Evolutionary conservation across 2,888 invertebrate genomes (phyloP), one percentile per base, ranked within the genome.

Genomic region (Netelia fuscicornis): DNA sequence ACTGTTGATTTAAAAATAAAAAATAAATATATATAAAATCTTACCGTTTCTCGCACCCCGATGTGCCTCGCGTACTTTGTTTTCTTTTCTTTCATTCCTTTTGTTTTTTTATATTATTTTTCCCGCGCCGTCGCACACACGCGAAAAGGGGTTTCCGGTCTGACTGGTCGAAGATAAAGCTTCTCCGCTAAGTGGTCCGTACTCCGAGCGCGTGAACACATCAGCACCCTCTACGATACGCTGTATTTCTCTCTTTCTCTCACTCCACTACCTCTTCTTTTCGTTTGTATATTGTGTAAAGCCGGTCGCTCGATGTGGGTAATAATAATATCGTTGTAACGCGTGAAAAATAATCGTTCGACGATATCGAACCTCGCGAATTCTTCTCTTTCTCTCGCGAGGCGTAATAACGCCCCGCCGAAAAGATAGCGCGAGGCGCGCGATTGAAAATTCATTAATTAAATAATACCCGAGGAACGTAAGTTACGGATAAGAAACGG

Each of bases 361-460:
- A 62, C 76, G 85, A 81, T 87, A 84, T 84, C 84, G 76, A 65
- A 71, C 65, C 56, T 74, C 75, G 62, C 67, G 65, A 70, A 71
- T 58, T 75, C 71, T 75, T 64, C 17, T 9, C 48, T 17, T 44
- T 44, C 58, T 65, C 48, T 11, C 56, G 17, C 77, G 30, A 5
- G 3, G 30, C 5, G 30, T 30, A 30, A 30, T 30, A 30, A 30
- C 30, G 30, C 30, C 30, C 2, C 30, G 30, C 30, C 30, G 30
- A 30, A 37, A 37, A 37, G 37, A 37, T 37, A 37, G 89, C 88
- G 86, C 86, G 76, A 62, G 62, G 67, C 37, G 67, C 37, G 6
- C 89, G 89, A 90, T 91, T 87, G 88, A 81, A 87, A 89, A 90
- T 90, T 90, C 89, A 87, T 91, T 91, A 91, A 92, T 92, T 92